These are phyloP conservation scores for Pollimyrus isidori DNA, from an alignment of 2,113 vertebrate genomes.

Conservation along the genomic window DNA sequence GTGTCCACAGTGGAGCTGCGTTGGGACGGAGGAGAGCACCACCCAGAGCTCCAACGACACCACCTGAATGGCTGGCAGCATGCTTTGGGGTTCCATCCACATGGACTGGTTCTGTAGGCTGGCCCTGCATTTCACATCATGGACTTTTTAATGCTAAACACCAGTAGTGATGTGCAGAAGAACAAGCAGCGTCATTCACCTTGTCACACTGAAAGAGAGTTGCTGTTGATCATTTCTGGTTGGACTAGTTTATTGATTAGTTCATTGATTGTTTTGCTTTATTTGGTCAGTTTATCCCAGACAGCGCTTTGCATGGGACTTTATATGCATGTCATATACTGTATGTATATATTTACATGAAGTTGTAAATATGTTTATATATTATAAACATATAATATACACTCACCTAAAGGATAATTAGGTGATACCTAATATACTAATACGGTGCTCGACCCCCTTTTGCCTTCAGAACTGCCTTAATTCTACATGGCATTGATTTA, in stretches of 20 bases:
- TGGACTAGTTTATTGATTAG: background rate
- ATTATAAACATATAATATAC: background rate
- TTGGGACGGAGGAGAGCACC: constrained; percentile 13
- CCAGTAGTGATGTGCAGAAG: background rate
- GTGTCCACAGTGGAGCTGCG: background rate
- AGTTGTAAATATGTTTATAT: background rate
- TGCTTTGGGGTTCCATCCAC: background rate
- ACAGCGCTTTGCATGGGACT: background rate
- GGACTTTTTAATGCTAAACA: background rate
- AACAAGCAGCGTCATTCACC: background rate
- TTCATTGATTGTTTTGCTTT: background rate
- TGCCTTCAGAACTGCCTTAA: too few relatives aligned
- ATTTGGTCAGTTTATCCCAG: background rate
- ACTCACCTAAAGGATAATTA: too few relatives aligned
- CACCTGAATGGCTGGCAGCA: background rate
- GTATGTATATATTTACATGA: background rate
- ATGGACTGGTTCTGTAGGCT: background rate
- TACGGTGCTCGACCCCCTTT: too few relatives aligned
- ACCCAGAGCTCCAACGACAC: constrained; percentile 30
- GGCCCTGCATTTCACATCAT: background rate
- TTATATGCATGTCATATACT: background rate
- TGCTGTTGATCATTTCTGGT: background rate
- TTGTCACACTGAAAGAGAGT: background rate
- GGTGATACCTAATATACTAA: too few relatives aligned
- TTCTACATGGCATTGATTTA: too few relatives aligned